Conservation (phyloP, 2,113 vertebrate species). For the Cebus imitator region DNA sequence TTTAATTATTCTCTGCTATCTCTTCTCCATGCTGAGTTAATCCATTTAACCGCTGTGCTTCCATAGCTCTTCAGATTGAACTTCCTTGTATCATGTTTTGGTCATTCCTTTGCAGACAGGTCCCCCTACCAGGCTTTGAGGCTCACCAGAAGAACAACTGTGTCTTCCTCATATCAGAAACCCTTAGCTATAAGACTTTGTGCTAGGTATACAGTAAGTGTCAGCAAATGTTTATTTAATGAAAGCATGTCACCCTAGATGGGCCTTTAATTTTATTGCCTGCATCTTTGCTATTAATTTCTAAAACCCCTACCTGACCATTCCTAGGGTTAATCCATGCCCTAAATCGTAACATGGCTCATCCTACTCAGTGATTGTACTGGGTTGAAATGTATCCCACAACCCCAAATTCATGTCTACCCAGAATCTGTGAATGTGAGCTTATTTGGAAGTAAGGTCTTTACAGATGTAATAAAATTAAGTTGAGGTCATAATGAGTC, state of each 20-base stretch:
- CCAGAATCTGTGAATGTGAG: background rate
- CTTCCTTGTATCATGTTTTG: background rate
- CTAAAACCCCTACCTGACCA: background rate
- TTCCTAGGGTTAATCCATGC: background rate
- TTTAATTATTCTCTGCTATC: background rate
- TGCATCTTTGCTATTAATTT: background rate
- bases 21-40: background rate
- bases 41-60: background rate
- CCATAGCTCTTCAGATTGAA: background rate
- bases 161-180: background rate
- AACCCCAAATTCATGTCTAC: background rate
- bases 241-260: background rate
- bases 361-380: background rate
- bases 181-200: background rate
- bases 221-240: background rate
- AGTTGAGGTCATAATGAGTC: background rate
- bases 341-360: background rate
- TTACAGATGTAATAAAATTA: background rate
- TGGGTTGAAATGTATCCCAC: fast-evolving
- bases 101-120: background rate
- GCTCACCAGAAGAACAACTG: background rate
- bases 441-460: background rate
- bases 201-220: background rate
- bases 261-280: background rate
- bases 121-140: background rate